Evolutionary conservation across 2,888 invertebrate genomes (phyloP).

Genomic region (Noctua pronuba): DNA sequence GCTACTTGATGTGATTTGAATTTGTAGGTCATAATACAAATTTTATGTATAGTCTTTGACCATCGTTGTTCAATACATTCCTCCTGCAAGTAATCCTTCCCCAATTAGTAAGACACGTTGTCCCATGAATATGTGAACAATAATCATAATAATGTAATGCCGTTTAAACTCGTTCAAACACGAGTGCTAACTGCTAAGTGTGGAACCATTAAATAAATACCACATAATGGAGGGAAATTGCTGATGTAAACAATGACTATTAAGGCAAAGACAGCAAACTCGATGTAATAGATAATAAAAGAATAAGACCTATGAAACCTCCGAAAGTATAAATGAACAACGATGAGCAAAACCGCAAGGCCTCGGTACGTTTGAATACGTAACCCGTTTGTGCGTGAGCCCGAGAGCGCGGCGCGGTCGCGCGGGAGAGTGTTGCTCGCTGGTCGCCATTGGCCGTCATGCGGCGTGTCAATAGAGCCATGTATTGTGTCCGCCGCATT

Average conservation of each 20-base stretch:
- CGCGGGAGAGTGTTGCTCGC: slow-evolving; percentile 56
- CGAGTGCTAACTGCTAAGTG: not conserved
- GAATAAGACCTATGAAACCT: not conserved
- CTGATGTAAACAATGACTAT: slow-evolving; percentile 22
- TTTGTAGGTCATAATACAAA: not conserved
- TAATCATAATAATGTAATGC: not conserved
- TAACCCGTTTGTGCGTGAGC: slow-evolving; percentile 50
- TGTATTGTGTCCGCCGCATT: slow-evolving; percentile 78
- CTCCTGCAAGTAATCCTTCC: not conserved
- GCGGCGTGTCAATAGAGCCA: slow-evolving; percentile 76
- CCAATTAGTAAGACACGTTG: not conserved
- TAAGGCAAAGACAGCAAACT: slow-evolving; percentile 4
- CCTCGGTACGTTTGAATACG: slow-evolving; percentile 37
- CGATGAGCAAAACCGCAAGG: slow-evolving; percentile 21
- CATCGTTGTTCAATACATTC: not conserved
- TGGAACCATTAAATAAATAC: slow-evolving; percentile 18
- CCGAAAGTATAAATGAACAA: slow-evolving; percentile 14
- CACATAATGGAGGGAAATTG: slow-evolving; percentile 22
- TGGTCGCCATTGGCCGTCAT: slow-evolving; percentile 63
- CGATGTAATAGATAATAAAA: slow-evolving; percentile 14
- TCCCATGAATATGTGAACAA: slow-evolving; percentile 12
- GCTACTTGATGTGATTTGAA: not conserved
- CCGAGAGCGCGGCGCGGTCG: slow-evolving; percentile 18
- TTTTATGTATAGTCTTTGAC: not conserved
- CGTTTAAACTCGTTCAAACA: slow-evolving; percentile 3